These are phyloP conservation scores for Clarias batrachus DNA, from an alignment of 2,113 vertebrate genomes.

Conservation along the genomic window DNA sequence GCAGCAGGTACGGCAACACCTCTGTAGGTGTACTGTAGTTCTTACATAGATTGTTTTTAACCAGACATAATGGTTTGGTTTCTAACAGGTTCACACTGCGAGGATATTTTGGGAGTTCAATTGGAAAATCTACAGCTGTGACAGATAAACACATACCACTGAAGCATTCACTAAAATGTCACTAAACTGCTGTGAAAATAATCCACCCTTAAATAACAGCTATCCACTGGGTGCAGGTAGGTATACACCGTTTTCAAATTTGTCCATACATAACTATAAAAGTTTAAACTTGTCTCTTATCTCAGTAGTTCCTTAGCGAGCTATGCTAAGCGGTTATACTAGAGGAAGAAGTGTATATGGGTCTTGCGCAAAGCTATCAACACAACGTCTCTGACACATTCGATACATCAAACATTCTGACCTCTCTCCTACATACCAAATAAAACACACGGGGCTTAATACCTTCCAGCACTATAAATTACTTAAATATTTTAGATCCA, in stretches of 20 bases:
- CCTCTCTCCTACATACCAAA: not conserved
- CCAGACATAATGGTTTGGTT: not conserved
- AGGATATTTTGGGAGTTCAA: not conserved
- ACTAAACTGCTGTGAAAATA: not conserved
- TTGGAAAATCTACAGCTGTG: not conserved
- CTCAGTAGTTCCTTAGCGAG: not conserved
- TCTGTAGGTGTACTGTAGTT: too few relatives aligned
- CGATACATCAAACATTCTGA: not conserved
- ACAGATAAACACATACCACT: not conserved
- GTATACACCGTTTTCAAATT: not conserved
- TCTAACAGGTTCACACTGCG: not conserved
- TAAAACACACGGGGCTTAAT: not conserved
- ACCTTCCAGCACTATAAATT: not conserved
- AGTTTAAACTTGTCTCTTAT: not conserved
- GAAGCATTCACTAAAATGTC: not conserved
- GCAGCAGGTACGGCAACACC: not conserved
- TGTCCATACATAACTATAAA: not conserved
- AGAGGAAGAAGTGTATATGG: not conserved
- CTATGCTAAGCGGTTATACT: conserved; percentile 12
- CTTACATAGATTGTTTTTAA: not conserved
- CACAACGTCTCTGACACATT: conserved; percentile 12
- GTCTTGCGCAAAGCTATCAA: not conserved
- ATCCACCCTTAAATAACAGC: not conserved
- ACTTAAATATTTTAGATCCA: not conserved
- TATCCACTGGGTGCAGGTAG: not conserved